A percentile compares a stretch with the other conserved stretches of the same genome.
These are phyloP conservation scores for crab-eating macaque (Macaca fascicularis) DNA, from an alignment of 2,113 vertebrate genomes.

Conservation along the genomic window T2T-MFA8v1.1 NC_088375.1:9769501-9770000, in stretches of 20 bases:
- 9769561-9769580: not conserved
- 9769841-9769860: not conserved
- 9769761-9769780: slow-evolving; percentile 1
- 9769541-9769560: not conserved
- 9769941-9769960: not conserved
- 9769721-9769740: not conserved
- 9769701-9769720: not conserved
- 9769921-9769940: not conserved
- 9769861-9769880: not conserved
- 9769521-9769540: slow-evolving; percentile 12
- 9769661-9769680: not conserved
- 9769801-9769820: not conserved
- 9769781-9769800: not conserved
- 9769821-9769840: not conserved
- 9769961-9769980: not conserved
- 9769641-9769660: not conserved
- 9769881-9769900: not conserved
- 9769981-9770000: not conserved
- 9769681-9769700: not conserved
- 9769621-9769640: slow-evolving; percentile 1
- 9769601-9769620: not conserved
- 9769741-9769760: not conserved
- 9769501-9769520: slow-evolving; percentile 57
- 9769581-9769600: not conserved
- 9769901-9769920: not conserved